Evolutionary conservation across 2,797 vertebrate genomes (phyloP).

Genomic region (Coranthus polyacanthus): DNA sequence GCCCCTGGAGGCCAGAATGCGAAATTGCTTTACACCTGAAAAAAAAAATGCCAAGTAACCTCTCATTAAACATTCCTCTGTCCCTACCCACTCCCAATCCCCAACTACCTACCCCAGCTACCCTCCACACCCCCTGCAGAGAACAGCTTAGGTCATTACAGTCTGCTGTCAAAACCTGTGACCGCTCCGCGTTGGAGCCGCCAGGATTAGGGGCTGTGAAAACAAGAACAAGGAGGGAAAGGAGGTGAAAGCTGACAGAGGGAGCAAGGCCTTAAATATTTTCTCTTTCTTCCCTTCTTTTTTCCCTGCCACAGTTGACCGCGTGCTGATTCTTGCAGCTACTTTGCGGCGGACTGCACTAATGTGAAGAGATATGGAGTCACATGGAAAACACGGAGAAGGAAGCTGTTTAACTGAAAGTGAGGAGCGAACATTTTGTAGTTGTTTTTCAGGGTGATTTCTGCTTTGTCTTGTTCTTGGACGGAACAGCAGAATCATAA

Average conservation of each 20-base stretch:
- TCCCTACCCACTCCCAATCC: conserved; percentile 40
- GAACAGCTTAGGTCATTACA: conserved; percentile 83
- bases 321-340: conserved; percentile 79
- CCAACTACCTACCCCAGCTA: conserved; percentile 47
- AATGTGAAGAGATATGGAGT: conserved; percentile 72
- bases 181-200: conserved; percentile 67
- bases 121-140: conserved; percentile 64
- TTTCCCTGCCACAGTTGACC: conserved; percentile 72
- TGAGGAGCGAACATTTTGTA: conserved; percentile 27
- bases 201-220: conserved; percentile 81
- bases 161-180: conserved; percentile 85
- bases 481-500: background rate
- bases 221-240: conserved; percentile 78
- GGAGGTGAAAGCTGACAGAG: conserved; percentile 79
- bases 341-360: conserved; percentile 74
- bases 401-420: conserved; percentile 22
- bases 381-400: conserved; percentile 71
- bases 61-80: conserved; percentile 66
- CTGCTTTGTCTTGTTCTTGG: background rate
- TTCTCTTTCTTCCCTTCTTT: conserved; percentile 68
- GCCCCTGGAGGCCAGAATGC: conserved; percentile 53
- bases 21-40: conserved; percentile 49
- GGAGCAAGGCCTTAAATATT: conserved; percentile 81
- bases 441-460: background rate
- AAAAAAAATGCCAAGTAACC: conserved; percentile 43